Conservation (phyloP, 2,113 vertebrate species). For the Suricata suricatta region DNA sequence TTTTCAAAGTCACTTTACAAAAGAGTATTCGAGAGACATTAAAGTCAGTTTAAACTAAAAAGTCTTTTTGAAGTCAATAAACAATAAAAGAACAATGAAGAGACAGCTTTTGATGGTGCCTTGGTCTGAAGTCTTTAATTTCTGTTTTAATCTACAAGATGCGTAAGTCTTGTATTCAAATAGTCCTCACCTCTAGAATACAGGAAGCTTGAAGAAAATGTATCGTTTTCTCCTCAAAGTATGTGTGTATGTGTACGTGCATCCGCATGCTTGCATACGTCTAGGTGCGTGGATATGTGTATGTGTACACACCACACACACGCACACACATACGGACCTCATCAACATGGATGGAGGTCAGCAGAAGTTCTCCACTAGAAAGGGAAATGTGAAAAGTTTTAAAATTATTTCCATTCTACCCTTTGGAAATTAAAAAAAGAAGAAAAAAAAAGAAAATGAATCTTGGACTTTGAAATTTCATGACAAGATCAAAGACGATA, state of each 20-base stretch:
- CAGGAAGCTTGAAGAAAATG: constrained; percentile 69
- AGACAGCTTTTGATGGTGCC: constrained; percentile 87
- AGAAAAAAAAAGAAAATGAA: constrained; percentile 65
- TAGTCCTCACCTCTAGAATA: constrained; percentile 83
- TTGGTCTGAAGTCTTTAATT: constrained; percentile 89
- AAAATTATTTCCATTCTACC: constrained; percentile 74
- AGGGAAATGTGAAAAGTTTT: constrained; percentile 54
- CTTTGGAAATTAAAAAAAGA: constrained; percentile 75
- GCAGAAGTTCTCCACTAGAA: constrained; percentile 64
- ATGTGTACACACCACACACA: not conserved
- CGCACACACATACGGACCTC: constrained; percentile 37
- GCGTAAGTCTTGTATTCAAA: constrained; percentile 83
- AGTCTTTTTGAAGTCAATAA: constrained; percentile 92
- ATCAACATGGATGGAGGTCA: constrained; percentile 73
- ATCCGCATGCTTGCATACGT: too few species aligned
- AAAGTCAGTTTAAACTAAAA: constrained; percentile 90
- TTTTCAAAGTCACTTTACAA: constrained; percentile 91
- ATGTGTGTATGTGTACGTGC: not conserved
- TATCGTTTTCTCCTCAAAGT: constrained; percentile 73
- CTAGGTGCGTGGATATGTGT: rapidly evolving
- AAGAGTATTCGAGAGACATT: constrained; percentile 90
- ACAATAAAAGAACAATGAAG: constrained; percentile 91
- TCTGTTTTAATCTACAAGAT: constrained; percentile 89
- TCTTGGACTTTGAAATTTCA: constrained; percentile 84
- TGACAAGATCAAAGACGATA: constrained; percentile 87